Conservation (phyloP, 2,888 invertebrate species). For the Halocaridina rubra region DNA sequence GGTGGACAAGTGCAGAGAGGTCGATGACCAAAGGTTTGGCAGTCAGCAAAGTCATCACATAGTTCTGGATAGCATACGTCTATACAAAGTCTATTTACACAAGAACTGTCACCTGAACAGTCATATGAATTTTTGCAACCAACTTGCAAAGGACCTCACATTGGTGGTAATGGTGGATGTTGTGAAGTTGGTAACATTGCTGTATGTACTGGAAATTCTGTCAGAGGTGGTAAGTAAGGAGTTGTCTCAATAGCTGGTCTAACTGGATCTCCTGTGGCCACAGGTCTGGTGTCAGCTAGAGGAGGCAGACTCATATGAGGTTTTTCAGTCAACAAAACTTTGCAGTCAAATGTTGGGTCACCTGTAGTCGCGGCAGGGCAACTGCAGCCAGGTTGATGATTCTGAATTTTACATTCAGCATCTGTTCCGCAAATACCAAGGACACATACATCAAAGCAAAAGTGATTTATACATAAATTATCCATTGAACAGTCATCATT, state of each 20-base stretch:
- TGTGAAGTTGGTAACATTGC: constrained; percentile 62
- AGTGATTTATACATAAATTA: constrained; percentile 81
- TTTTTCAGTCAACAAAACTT: not conserved
- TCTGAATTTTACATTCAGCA: constrained; percentile 81
- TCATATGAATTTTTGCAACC: constrained; percentile 75
- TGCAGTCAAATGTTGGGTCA: constrained; percentile 37
- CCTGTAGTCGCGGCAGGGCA: constrained; percentile 62
- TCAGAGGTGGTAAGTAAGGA: not conserved
- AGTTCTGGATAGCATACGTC: constrained; percentile 63
- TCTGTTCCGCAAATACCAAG: constrained; percentile 78
- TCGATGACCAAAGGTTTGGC: constrained; percentile 65
- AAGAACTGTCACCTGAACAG: constrained; percentile 71
- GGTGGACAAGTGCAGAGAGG: constrained; percentile 66
- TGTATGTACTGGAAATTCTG: constrained; percentile 5
- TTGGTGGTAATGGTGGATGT: constrained; percentile 64
- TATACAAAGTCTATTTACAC: constrained; percentile 65
- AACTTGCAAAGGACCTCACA: constrained; percentile 22
- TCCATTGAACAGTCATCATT: constrained; percentile 73
- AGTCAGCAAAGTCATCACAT: constrained; percentile 66
- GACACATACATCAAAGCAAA: constrained; percentile 86
- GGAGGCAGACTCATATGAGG: constrained; percentile 33
- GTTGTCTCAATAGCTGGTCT: constrained; percentile 72
- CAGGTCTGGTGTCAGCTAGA: constrained; percentile 87
- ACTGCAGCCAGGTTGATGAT: constrained; percentile 71
- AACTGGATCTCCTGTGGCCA: constrained; percentile 78